Base-by-base conservation (phyloP, 2,113 vertebrate genomes). In the Ibidorhyncha struthersii region DNA sequence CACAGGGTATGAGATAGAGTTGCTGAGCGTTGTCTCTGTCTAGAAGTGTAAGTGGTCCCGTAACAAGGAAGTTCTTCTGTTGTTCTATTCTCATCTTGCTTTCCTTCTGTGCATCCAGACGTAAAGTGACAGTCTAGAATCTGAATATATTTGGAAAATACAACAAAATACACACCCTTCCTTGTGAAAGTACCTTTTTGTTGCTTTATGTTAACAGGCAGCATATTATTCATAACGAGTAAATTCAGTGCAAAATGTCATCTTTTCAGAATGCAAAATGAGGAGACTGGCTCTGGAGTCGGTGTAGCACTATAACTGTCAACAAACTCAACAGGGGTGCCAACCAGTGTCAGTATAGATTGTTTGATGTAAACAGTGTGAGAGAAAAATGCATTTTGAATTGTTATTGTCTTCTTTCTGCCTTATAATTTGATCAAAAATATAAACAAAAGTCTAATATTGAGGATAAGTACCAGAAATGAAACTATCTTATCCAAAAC, bases 251-350 rank as follows among this genome's bases (percentile, higher is more conserved):
- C 66, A 82, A 83, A 96, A 62, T 62, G 18, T 73, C 78, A 58
- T 82, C 61, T 94, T 96, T 90, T 76, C 91, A 61, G 89, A 89
- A 66, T 90, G 34, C 61, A 47, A 77, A 97, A 82, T 65, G n/a
- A 93, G 74, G 56, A 85, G 34, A n/a, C 45, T 90, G 82, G 69
- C 76, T 96, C 74, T 67, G 86, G 70, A 93, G 63, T 22, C 74
- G 58, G 71, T 50, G 32, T 38, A 82, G 58, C 36, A 36, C 55
- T 93, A 16, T 26, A 62, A 20, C 86, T 97, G 94, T 89, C 91
- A 96, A 47, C 77, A 94, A 18, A 78, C 92, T 89, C 96, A 67
- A 69, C 62, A 76, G 96, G 95, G 56, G 61, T 93, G 90, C 90
- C 84, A 96, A 62, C 72, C 65, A 18, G 22, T 40, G 86, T 14